Percentiles rank a stretch among this genome's conserved stretches.
These are phyloP conservation scores for Bubo scandiacus DNA, from an alignment of 2,113 vertebrate species.

Conservation along the genomic window DNA sequence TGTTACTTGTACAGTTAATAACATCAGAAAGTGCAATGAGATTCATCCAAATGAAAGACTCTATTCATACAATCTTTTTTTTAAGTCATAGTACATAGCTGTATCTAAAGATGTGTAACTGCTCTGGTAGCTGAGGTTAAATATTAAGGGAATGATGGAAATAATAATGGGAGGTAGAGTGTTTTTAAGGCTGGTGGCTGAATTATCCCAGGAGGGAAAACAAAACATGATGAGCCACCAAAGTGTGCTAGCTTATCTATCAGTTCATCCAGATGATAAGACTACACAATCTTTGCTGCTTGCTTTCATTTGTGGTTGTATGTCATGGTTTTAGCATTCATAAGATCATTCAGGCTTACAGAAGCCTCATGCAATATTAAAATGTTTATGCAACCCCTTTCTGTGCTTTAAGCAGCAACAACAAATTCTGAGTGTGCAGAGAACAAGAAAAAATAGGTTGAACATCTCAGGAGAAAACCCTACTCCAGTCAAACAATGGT, in stretches of 20 bases:
- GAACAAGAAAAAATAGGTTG: slow-evolving; percentile 60
- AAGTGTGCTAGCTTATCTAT: slow-evolving; percentile 21
- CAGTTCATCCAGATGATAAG: slow-evolving; percentile 21
- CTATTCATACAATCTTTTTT: neutral
- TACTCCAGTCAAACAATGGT: neutral
- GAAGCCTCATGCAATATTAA: slow-evolving; percentile 81
- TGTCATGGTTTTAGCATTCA: slow-evolving; percentile 68
- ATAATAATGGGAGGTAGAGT: neutral
- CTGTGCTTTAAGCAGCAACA: slow-evolving; percentile 67
- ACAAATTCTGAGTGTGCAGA: slow-evolving; percentile 48
- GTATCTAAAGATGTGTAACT: neutral
- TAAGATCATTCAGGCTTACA: slow-evolving; percentile 73
- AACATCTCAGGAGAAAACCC: slow-evolving; percentile 54
- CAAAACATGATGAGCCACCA: slow-evolving; percentile 47
- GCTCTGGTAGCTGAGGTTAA: neutral
- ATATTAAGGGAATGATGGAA: neutral
- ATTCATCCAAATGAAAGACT: neutral
- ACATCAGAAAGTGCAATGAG: neutral
- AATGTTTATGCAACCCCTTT: slow-evolving; percentile 75
- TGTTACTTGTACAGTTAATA: neutral
- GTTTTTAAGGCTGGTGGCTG: slow-evolving; percentile 24
- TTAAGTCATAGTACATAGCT: neutral
- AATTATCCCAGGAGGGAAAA: slow-evolving; percentile 16
- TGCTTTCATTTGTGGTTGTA: slow-evolving; percentile 47
- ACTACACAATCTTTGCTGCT: slow-evolving; percentile 29